Percentiles rank a stretch among this genome's conserved stretches.
These are phyloP conservation scores for Dicaeum eximium DNA, from an alignment of 2,113 vertebrate species.

Conservation along the genomic window DNA sequence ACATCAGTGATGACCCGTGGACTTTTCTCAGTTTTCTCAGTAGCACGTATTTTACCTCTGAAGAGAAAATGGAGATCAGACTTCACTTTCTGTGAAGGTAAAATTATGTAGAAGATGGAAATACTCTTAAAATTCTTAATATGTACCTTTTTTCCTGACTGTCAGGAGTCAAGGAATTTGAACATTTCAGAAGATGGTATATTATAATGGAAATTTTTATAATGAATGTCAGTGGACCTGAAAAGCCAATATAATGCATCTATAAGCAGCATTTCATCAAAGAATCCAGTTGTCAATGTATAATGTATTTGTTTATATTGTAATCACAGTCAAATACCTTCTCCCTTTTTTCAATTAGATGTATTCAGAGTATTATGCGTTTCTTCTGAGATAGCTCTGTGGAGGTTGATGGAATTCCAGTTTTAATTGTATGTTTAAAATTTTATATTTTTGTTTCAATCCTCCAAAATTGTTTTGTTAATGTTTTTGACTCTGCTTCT, in stretches of 20 bases:
- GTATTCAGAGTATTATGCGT: neutral
- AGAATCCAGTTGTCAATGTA: neutral
- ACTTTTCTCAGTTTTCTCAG: neutral
- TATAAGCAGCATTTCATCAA: neutral
- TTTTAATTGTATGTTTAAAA: neutral
- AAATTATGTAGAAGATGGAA: conserved; percentile 11
- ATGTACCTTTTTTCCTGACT: neutral
- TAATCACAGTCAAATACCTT: neutral
- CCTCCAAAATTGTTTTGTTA: neutral
- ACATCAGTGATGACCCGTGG: neutral
- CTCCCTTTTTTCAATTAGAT: neutral
- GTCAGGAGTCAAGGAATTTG: neutral
- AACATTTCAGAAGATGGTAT: neutral
- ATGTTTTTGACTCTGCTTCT: neutral
- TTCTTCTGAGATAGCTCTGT: neutral
- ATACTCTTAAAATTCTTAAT: neutral
- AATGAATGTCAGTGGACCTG: neutral
- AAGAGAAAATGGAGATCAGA: neutral
- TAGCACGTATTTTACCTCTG: neutral
- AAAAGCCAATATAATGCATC: conserved; percentile 3
- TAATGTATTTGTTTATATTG: neutral
- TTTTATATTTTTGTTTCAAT: neutral
- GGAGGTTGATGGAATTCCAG: neutral
- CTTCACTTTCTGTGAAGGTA: neutral
- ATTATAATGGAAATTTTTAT: neutral